Base-by-base conservation (phyloP, 2,113 vertebrate genomes). In the Psilopsiagon aymara region DNA sequence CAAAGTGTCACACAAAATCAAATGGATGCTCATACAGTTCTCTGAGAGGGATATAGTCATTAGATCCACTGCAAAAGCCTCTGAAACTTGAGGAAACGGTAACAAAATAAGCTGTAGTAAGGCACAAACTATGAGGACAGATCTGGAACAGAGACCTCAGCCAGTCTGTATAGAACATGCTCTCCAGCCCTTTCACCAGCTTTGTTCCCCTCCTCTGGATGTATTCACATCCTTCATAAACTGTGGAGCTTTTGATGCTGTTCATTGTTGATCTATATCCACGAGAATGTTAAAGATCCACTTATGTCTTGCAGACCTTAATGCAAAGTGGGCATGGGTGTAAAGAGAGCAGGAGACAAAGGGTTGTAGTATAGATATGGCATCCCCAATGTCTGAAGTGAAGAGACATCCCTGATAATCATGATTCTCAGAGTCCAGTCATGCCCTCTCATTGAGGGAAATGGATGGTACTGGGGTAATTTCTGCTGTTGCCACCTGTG, bases 391-490 rank as follows among this genome's bases (percentile, higher is more conserved):
- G 33, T 44, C 60, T 51, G 31, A 89, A 88, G 27, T 18, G 46
- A 57, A 35, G 44, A 60, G 44, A 24, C 11, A 13, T 51, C 28
- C 47, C 24, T 80, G 24, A 14, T 37, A 80, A 51, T 69, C 62
- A 49, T 1, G 1, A 7, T 63, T 75, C 41, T 37, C 8, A 29
- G 46, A 66, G 23, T 63, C 37, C 27, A 1, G 2, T n/a, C 1
- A 5, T 73, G 60, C 6, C 14, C 17, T 29, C 18, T 79, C 25
- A 43, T 52, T 28, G 35, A 51, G 16, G 41, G 35, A 74, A 67
- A 68, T 23, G 53, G 29, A 28, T 25, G 13, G 7, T 47, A 21
- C 11, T 15, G 23, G n/a, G 31, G 16, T 43, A 43, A 33, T 25
- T 63, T 44, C 37, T 70, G 49, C 23, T 68, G 27, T 68, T 64